Evolutionary conservation across 2,797 vertebrate species (phyloP), one percentile per base, ranked within the genome.

Genomic region (Xenentodon cancila): DNA sequence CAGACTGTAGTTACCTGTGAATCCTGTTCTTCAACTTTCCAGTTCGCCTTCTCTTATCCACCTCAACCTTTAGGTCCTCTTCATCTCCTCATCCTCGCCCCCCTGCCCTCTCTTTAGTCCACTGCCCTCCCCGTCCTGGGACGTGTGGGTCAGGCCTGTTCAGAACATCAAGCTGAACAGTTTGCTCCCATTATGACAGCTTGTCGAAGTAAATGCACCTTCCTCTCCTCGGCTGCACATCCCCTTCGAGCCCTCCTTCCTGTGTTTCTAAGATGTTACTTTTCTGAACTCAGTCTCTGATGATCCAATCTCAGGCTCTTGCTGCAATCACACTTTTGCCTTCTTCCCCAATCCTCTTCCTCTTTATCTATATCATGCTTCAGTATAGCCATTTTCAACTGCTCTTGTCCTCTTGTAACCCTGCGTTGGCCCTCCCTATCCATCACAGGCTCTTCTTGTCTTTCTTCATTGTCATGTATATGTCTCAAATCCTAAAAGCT

Each of bases 161-260:
- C 82, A 80, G 58, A 56, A 63, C 55, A 1, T 85, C 85, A 76
- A 67, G 66, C 73, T 80, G 86, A 89, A 77, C 75, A 80, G 68
- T 80, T 83, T 60, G 64, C 81, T 73, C 72, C 62, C 51, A 44
- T 90, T 89, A 84, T 92, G 92, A 92, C 89, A 89, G 85, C 82
- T 79, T 91, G 90, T 92, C 91, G 73, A 59, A 85, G 68, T 68
- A 71, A 75, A 86, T 92, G 81, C 88, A 85, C 80, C 84, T 85
- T 82, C 61, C 58, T 61, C 53, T 73, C 57, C 48, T 58, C 58
- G 57, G 44, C 73, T 9, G 4, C 63, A 75, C 59, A 45, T 73
- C 54, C 55, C 71, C 56, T 56, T 54, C 42, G 21, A 13, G 53
- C 59, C 50, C 68, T 19, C 50, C 60, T 47, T 61, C 75, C 22